Evolutionary conservation across 2,888 invertebrate species (phyloP).

Genomic region (Pachydiplax longipennis): DNA sequence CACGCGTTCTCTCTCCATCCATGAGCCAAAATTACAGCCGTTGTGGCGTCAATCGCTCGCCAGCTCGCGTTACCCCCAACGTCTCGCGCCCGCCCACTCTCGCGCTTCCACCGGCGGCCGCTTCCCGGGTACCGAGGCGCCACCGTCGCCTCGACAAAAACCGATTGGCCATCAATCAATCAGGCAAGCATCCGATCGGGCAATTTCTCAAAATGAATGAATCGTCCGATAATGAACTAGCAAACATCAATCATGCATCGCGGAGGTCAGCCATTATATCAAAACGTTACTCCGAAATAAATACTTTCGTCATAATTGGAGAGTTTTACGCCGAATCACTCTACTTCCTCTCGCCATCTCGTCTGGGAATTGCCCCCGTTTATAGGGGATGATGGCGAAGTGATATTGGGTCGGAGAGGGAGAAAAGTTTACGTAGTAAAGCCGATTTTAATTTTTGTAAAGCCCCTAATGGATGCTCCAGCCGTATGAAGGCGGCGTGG

Average conservation of each 20-base stretch:
- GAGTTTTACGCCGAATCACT: not conserved
- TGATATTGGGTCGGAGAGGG: conserved; percentile 17
- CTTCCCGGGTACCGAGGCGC: conserved; percentile 23
- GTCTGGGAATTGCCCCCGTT: not conserved
- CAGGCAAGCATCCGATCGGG: conserved; percentile 32
- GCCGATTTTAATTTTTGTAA: conserved; percentile 22
- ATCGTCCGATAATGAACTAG: conserved; percentile 43
- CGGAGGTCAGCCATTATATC: conserved; percentile 37
- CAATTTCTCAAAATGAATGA: conserved; percentile 45
- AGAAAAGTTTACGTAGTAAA: conserved; percentile 28
- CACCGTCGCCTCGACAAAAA: conserved; percentile 36
- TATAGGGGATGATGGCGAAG: conserved; percentile 20
- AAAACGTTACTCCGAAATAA: conserved; percentile 38
- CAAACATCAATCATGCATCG: conserved; percentile 35
- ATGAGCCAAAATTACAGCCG: conserved; percentile 18
- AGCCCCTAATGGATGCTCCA: conserved; percentile 10
- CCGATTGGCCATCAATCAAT: conserved; percentile 44
- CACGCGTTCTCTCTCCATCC: not conserved
- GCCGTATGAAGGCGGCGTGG: not conserved
- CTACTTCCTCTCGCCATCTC: not conserved
- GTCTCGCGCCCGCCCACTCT: not conserved
- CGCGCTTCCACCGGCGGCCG: conserved; percentile 5
- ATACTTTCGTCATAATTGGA: conserved; percentile 37
- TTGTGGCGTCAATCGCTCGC: conserved; percentile 7
- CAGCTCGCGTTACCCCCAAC: not conserved